Conservation (phyloP, 1,140 invertebrate species). For the Tetraneura akinire region DNA sequence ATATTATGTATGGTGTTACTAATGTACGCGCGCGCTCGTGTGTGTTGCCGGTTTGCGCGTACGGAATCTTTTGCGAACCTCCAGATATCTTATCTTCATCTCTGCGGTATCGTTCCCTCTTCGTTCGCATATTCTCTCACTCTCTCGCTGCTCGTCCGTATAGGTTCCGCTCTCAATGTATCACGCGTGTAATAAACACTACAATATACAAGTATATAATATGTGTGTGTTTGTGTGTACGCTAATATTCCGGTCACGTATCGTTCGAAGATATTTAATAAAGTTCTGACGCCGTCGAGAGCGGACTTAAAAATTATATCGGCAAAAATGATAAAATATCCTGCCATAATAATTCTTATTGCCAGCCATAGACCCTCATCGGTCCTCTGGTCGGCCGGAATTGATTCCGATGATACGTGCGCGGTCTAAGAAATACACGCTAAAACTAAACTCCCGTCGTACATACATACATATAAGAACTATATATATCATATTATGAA, state of each 20-base stretch:
- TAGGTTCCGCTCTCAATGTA: not conserved
- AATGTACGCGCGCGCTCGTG: not conserved
- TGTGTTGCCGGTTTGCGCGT: slow-evolving; percentile 19
- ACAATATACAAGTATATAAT: too few species aligned
- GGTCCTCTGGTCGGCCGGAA: not conserved
- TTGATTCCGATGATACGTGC: not conserved
- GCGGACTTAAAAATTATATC: slow-evolving; percentile 41
- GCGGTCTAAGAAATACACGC: not conserved
- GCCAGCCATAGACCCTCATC: too few species aligned
- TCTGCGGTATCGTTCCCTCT: not conserved
- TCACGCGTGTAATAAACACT: slow-evolving; percentile 1
- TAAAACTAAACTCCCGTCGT: too few species aligned
- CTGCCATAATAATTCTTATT: too few species aligned
- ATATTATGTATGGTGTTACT: not conserved
- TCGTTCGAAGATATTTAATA: slow-evolving; percentile 42
- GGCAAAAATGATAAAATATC: slow-evolving; percentile 15
- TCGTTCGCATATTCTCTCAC: not conserved
- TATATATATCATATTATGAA: too few species aligned
- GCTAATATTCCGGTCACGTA: slow-evolving; percentile 26
- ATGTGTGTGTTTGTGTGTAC: too few species aligned
- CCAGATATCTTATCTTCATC: slow-evolving; percentile 30
- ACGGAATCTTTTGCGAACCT: slow-evolving; percentile 17
- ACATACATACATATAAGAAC: too few species aligned
- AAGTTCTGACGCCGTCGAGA: slow-evolving; percentile 36
- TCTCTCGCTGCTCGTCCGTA: too few species aligned